Conservation (phyloP, 1,140 invertebrate species). For the Heliconius melpomene region DNA sequence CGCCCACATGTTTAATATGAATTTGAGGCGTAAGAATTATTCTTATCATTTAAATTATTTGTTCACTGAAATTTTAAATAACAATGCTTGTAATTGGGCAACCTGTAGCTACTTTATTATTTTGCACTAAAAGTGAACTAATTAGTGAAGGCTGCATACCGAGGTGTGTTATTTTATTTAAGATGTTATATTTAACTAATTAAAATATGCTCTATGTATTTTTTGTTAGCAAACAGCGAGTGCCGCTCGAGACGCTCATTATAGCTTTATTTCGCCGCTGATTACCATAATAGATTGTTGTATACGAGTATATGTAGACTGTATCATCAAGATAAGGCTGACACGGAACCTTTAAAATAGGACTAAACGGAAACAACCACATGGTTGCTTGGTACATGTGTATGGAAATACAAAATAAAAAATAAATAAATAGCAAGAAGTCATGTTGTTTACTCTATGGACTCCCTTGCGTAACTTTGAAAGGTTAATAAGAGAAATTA, state of each 20-base stretch:
- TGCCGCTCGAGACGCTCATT: slow-evolving; percentile 5
- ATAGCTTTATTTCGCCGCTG: slow-evolving; percentile 14
- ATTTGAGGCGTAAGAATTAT: too few species aligned
- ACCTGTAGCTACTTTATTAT: background rate
- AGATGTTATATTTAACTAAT: slow-evolving; percentile 1
- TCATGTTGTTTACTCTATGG: slow-evolving; percentile 13
- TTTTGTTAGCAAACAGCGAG: background rate
- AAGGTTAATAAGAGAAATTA: slow-evolving; percentile 48
- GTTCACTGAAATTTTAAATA: background rate
- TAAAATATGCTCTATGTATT: slow-evolving; percentile 10
- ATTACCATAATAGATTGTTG: slow-evolving; percentile 23
- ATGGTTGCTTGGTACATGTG: background rate
- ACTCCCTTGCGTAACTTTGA: slow-evolving; percentile 21
- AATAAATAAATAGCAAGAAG: slow-evolving; percentile 10
- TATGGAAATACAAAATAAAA: background rate
- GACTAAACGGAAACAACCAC: slow-evolving; percentile 21
- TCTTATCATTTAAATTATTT: background rate
- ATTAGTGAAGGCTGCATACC: slow-evolving; percentile 11
- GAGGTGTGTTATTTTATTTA: slow-evolving; percentile 11
- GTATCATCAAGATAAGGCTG: slow-evolving; percentile 15
- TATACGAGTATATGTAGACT: background rate
- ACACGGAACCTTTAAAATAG: slow-evolving; percentile 11
- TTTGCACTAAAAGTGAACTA: slow-evolving; percentile 4
- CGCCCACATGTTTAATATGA: too few species aligned
- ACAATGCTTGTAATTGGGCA: background rate